Evolutionary conservation across 2,113 vertebrate genomes (phyloP).

Genomic region (Leptodactylus fuscus): DNA sequence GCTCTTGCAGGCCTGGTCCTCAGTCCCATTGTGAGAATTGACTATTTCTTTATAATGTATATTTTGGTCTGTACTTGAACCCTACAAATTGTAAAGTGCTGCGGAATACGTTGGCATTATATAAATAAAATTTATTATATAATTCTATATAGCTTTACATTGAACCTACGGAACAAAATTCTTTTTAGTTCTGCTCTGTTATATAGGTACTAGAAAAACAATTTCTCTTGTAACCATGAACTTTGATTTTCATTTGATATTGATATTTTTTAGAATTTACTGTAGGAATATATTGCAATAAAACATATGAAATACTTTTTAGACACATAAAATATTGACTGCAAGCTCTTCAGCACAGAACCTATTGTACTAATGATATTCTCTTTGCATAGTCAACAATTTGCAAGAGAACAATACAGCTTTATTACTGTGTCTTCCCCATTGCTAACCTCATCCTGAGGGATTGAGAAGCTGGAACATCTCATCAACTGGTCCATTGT

Average conservation of each 20-base stretch:
- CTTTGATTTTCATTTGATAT: conserved; percentile 5
- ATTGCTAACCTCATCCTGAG: conserved; percentile 56
- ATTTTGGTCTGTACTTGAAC: too few relatives aligned
- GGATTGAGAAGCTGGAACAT: conserved; percentile 55
- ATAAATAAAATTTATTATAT: too few relatives aligned
- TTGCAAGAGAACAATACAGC: conserved; percentile 49
- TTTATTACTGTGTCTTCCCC: conserved; percentile 54
- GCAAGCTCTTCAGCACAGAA: conserved; percentile 53
- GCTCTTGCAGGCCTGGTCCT: too few relatives aligned
- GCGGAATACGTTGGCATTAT: too few relatives aligned
- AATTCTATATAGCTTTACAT: too few relatives aligned
- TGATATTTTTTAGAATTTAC: not conserved
- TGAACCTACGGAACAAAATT: not conserved
- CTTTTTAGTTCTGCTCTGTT: not conserved
- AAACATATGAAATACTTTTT: not conserved
- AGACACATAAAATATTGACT: not conserved
- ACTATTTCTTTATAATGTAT: too few relatives aligned
- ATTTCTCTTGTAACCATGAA: too few relatives aligned
- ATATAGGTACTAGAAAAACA: too few relatives aligned
- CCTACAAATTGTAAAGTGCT: too few relatives aligned
- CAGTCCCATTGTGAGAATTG: too few relatives aligned
- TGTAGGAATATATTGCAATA: not conserved
- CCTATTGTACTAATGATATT: conserved; percentile 44
- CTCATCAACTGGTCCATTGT: conserved; percentile 57
- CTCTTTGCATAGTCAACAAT: conserved; percentile 34